phyloP scores from a whole-genome alignment of 64 coral and sea anemone species.

The Montipora sp. region DNA sequence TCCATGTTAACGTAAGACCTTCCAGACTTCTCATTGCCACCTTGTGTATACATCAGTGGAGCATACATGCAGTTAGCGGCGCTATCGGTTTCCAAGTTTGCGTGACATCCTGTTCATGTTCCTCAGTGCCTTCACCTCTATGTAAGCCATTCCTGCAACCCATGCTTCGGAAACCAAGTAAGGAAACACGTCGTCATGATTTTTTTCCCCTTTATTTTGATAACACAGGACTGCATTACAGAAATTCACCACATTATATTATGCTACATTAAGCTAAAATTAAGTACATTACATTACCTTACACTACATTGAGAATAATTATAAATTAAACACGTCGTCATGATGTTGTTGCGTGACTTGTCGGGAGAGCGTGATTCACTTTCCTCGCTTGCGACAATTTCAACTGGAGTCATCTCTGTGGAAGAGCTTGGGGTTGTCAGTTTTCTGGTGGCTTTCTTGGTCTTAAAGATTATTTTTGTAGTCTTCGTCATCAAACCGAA shows the following conservation, averaged over 20 bases:
- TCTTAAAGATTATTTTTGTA: background rate
- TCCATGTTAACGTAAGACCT: slow-evolving; percentile 13
- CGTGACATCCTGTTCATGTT: background rate
- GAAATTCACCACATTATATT: too few species aligned
- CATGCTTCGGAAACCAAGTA: background rate
- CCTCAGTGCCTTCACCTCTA: background rate
- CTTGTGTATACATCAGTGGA: background rate
- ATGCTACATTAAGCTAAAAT: too few species aligned
- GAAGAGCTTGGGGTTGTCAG: slow-evolving; percentile 18
- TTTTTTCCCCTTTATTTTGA: too few species aligned
- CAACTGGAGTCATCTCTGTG: background rate
- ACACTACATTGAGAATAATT: too few species aligned
- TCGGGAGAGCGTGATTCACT: background rate
- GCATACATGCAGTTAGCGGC: slow-evolving; percentile 46
- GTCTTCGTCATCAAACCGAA: background rate
- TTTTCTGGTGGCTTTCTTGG: background rate
- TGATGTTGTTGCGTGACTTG: background rate
- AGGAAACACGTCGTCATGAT: slow-evolving; percentile 25
- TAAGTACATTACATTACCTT: too few species aligned
- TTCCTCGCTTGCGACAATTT: background rate
- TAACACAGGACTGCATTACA: too few species aligned
- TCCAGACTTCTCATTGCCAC: background rate
- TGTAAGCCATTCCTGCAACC: background rate
- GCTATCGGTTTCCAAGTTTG: slow-evolving; percentile 10
- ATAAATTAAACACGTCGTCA: slow-evolving; percentile 4